Conservation (phyloP, 2,113 vertebrate species). For the Brachypteracias leptosomus region DNA sequence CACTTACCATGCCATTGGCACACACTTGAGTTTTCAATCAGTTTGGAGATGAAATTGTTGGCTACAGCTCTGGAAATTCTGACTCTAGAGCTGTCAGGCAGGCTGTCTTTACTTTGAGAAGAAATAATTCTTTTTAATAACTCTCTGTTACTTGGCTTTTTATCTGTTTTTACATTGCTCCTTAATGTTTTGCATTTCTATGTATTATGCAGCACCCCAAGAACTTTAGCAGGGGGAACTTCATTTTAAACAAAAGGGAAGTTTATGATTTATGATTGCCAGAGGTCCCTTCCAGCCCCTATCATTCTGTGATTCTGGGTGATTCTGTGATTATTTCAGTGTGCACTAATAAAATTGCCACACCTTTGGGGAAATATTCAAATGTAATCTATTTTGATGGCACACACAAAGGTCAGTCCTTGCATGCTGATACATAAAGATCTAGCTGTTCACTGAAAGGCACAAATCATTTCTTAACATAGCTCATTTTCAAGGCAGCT, state of each 20-base stretch:
- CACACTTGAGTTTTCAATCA: slow-evolving; percentile 15
- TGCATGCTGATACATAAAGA: neutral
- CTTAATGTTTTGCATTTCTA: slow-evolving; percentile 29
- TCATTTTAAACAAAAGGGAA: neutral
- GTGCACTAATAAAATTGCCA: neutral
- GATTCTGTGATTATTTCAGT: slow-evolving; percentile 42
- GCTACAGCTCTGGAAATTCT: slow-evolving; percentile 68
- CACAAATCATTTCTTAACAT: neutral
- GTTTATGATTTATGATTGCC: too few relatives aligned
- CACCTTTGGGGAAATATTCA: neutral
- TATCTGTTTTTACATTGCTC: slow-evolving; percentile 20
- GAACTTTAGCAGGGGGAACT: neutral
- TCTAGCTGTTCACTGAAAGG: neutral
- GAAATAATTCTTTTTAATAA: slow-evolving; percentile 30
- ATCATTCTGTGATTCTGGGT: too few relatives aligned
- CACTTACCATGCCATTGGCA: slow-evolving; percentile 55
- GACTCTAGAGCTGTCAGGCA: slow-evolving; percentile 42
- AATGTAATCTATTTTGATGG: neutral
- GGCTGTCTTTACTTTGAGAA: slow-evolving; percentile 45
- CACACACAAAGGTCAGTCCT: neutral
- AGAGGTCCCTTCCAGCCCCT: too few relatives aligned
- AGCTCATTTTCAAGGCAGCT: neutral
- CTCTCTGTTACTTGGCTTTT: slow-evolving; percentile 42
- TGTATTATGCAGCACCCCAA: neutral
- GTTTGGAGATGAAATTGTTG: slow-evolving; percentile 57